Evolutionary conservation across 1,140 invertebrate genomes (phyloP).

Genomic region (Drosophila tristis): DNA sequence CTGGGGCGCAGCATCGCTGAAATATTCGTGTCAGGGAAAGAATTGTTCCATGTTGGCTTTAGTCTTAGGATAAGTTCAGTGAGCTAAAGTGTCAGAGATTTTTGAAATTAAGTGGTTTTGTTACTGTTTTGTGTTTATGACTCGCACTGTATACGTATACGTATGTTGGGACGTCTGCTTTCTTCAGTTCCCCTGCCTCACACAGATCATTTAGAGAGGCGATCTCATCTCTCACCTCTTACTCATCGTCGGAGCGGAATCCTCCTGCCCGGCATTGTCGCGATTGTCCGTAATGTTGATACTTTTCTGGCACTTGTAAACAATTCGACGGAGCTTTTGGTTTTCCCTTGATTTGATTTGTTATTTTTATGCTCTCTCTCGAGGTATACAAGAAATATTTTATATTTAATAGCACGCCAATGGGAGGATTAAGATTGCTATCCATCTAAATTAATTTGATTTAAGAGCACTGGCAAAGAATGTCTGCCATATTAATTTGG

Average conservation of each 20-base stretch:
- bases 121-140: background rate
- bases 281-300: conserved; percentile 37
- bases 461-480: too few species aligned
- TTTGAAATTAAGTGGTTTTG: too few species aligned
- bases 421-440: too few species aligned
- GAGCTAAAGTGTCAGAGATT: too few species aligned
- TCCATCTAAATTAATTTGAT: too few species aligned
- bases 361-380: background rate
- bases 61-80: too few species aligned
- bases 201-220: conserved; percentile 20
- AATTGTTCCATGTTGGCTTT: too few species aligned
- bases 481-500: too few species aligned
- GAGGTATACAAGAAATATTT: too few species aligned
- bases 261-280: conserved; percentile 5
- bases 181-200: conserved; percentile 9
- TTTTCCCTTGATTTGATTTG: conserved; percentile 15
- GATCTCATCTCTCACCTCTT: conserved; percentile 16
- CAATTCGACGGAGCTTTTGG: conserved; percentile 16
- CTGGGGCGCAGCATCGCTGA: too few species aligned
- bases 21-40: too few species aligned
- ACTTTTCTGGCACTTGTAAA: conserved; percentile 29
- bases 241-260: conserved; percentile 26
- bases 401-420: too few species aligned
- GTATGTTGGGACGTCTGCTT: background rate
- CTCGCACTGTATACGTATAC: conserved; percentile 6